Conservation (phyloP, 2,113 vertebrate genomes). For the Penelope pileata region DNA sequence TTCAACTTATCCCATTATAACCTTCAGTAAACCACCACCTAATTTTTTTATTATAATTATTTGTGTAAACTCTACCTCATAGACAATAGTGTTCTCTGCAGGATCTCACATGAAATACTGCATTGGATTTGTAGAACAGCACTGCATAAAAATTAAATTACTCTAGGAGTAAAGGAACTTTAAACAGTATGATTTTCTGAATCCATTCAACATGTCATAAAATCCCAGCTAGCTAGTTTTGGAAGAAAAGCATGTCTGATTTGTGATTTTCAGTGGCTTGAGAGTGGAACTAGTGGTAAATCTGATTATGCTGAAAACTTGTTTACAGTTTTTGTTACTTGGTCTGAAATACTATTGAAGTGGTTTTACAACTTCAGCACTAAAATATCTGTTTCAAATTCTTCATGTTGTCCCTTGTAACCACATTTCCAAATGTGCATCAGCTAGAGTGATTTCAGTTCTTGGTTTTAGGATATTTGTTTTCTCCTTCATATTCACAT, state of each 20-base stretch:
- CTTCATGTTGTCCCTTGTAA: neutral
- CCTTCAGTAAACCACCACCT: slow-evolving; percentile 37
- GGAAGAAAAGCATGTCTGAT: neutral
- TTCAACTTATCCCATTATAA: slow-evolving; percentile 56
- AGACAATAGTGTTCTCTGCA: slow-evolving; percentile 28
- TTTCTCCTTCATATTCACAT: neutral
- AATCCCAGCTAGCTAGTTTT: neutral
- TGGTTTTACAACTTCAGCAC: neutral
- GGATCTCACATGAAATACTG: slow-evolving; percentile 19
- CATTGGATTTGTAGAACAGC: neutral
- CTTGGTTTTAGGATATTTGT: neutral
- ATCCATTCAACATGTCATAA: neutral
- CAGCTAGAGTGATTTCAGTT: neutral
- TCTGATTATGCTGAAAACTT: neutral
- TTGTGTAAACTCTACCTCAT: slow-evolving; percentile 40
- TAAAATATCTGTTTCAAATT: neutral
- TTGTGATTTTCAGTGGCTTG: neutral
- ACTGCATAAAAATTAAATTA: neutral
- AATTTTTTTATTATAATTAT: slow-evolving; percentile 72
- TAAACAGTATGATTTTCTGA: slow-evolving; percentile 5
- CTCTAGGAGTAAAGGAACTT: slow-evolving; percentile 19
- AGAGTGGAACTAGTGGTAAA: neutral
- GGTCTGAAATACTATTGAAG: neutral
- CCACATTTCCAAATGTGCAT: neutral
- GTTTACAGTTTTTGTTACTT: neutral